Percentiles rank a stretch among this genome's conserved stretches.
Conservation (phyloP, 2,113 vertebrate genomes). For the Halichoeres trimaculatus region DNA sequence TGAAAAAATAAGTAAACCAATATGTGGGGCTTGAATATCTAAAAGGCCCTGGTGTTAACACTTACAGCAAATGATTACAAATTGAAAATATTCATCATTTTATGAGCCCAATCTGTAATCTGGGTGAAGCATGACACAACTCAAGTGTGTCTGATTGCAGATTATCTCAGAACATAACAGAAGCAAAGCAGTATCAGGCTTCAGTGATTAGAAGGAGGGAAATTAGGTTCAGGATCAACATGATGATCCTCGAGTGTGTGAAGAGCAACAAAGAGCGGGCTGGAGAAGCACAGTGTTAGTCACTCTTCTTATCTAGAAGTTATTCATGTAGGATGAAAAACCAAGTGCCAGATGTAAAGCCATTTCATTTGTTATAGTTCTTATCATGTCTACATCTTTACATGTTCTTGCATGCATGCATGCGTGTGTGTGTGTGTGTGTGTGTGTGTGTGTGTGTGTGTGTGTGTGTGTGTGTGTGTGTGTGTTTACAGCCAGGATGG, state of each 20-base stretch:
- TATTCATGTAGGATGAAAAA: not conserved
- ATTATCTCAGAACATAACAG: constrained; percentile 40
- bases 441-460: not conserved
- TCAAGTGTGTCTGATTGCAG: not conserved
- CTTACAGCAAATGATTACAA: too few species aligned
- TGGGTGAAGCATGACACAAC: too few species aligned
- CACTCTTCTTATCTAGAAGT: not conserved
- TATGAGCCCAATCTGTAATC: not conserved
- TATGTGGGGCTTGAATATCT: not conserved
- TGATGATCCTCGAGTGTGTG: constrained; percentile 20
- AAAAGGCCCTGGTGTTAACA: not conserved
- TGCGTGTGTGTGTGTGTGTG: constrained; percentile 15
- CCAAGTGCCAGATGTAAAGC: not conserved
- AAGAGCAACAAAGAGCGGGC: not conserved
- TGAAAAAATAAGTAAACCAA: not conserved
- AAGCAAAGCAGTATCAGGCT: not conserved
- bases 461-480: constrained; percentile 14
- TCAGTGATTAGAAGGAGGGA: constrained; percentile 29
- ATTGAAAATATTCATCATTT: not conserved
- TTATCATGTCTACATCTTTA: not conserved
- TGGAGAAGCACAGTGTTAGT: not conserved
- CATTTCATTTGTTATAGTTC: not conserved
- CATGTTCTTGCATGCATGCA: not conserved
- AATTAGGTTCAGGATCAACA: constrained; percentile 26
- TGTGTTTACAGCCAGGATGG: not conserved